Conservation (phyloP, 2,888 invertebrate genomes). For the Hedychridium roseum region DNA sequence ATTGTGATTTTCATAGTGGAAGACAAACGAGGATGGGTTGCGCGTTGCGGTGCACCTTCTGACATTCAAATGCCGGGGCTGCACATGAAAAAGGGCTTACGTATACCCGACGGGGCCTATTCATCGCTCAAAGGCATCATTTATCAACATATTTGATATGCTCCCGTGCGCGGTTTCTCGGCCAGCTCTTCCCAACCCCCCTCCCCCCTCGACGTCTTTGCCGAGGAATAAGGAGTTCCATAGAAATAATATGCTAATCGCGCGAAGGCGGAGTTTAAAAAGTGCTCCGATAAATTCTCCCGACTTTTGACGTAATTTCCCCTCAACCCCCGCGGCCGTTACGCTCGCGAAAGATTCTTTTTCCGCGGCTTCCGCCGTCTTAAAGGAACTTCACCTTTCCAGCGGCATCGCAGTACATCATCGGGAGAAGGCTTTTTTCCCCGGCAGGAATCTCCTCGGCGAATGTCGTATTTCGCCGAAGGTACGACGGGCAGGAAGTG, state of each 20-base stretch:
- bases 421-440: too few relatives aligned
- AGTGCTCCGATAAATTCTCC: constrained; percentile 63
- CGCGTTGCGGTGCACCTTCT: constrained; percentile 44
- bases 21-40: constrained; percentile 18
- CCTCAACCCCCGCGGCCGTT: constrained; percentile 30
- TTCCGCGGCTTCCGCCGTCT: constrained; percentile 49
- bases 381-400: constrained; percentile 36
- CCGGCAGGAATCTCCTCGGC: too few relatives aligned
- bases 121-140: constrained; percentile 62
- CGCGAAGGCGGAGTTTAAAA: constrained; percentile 62
- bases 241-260: constrained; percentile 64
- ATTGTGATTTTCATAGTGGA: constrained; percentile 28
- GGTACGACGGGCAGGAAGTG: too few relatives aligned
- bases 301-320: constrained; percentile 63
- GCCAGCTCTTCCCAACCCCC: constrained; percentile 30
- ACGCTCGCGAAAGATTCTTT: constrained; percentile 44
- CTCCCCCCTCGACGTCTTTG: constrained; percentile 30
- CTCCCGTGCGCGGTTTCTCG: constrained; percentile 45
- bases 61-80: constrained; percentile 55
- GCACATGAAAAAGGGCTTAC: constrained; percentile 47
- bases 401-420: constrained; percentile 1
- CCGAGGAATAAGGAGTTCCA: constrained; percentile 33
- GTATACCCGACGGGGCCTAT: constrained; percentile 47
- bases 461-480: too few relatives aligned
- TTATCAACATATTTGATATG: constrained; percentile 64